Conservation (phyloP, 2,113 vertebrate species). For the Vulpes vulpes region DNA sequence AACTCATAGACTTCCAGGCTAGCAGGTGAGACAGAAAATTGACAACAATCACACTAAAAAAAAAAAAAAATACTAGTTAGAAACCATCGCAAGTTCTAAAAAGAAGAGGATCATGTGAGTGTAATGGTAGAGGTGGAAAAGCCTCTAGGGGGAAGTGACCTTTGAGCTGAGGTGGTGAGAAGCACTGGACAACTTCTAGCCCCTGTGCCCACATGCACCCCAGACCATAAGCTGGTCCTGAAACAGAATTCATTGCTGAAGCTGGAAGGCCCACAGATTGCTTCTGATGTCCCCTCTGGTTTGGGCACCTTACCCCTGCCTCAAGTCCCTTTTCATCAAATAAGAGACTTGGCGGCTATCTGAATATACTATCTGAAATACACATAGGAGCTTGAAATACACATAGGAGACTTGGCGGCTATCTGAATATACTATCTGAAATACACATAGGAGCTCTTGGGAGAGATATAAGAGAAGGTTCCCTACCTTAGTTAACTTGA, state of each 20-base stretch:
- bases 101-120: conserved; percentile 5
- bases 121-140: background rate
- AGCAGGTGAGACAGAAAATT: conserved; percentile 22
- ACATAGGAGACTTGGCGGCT: background rate
- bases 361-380: background rate
- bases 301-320: background rate
- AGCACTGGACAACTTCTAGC: background rate
- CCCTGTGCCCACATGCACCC: background rate
- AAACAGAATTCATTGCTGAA: background rate
- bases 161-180: background rate
- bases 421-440: background rate
- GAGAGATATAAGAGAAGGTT: background rate
- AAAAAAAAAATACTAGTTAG: background rate
- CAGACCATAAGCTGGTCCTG: background rate
- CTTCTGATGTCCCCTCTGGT: background rate
- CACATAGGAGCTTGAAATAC: background rate
- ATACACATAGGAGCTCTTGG: background rate
- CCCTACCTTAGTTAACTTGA: background rate
- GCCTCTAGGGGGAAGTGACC: background rate
- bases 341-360: background rate
- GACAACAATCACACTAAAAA: background rate
- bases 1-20: background rate
- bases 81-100: background rate
- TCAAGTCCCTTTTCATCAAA: background rate
- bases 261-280: background rate